Percentiles rank a stretch among this genome's conserved stretches.
Evolutionary conservation across 2,113 vertebrate species (phyloP).

Genomic region (Elanoides forficatus): DNA sequence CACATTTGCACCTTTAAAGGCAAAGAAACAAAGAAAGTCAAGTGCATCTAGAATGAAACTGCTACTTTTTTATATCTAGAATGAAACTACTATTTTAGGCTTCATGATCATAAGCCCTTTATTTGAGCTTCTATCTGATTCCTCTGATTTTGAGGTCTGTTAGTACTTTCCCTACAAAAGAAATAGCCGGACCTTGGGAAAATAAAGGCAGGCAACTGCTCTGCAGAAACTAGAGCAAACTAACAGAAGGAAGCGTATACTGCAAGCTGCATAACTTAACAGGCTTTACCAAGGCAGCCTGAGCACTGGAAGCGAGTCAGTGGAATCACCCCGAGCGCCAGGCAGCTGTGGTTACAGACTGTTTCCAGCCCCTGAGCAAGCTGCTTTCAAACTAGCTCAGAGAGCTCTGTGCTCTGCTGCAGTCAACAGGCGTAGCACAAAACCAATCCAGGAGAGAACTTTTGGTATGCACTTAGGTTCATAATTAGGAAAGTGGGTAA

Average conservation of each 20-base stretch:
- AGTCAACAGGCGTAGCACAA: not conserved
- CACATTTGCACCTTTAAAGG: not conserved
- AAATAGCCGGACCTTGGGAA: not conserved
- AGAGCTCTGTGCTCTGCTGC: not conserved
- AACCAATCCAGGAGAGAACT: conserved; percentile 6
- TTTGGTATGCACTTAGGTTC: conserved; percentile 25
- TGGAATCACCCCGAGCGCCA: not conserved
- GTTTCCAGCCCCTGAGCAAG: not conserved
- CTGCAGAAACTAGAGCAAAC: not conserved
- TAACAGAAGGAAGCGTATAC: not conserved
- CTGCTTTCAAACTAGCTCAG: not conserved
- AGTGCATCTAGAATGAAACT: not conserved
- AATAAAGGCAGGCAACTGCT: not conserved
- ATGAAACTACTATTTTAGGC: not conserved
- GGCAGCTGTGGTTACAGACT: not conserved
- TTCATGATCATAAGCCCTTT: not conserved
- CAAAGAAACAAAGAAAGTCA: not conserved
- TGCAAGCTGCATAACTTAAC: not conserved
- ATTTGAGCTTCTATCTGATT: not conserved
- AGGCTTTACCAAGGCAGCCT: not conserved
- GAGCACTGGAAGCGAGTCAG: not conserved
- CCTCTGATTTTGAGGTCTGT: not conserved
- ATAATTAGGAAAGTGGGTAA: conserved; percentile 40
- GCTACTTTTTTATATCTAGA: not conserved
- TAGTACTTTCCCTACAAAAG: not conserved